phyloP scores from a whole-genome alignment of 1,140 invertebrate genomes.

The Ridgeia piscesae region DNA sequence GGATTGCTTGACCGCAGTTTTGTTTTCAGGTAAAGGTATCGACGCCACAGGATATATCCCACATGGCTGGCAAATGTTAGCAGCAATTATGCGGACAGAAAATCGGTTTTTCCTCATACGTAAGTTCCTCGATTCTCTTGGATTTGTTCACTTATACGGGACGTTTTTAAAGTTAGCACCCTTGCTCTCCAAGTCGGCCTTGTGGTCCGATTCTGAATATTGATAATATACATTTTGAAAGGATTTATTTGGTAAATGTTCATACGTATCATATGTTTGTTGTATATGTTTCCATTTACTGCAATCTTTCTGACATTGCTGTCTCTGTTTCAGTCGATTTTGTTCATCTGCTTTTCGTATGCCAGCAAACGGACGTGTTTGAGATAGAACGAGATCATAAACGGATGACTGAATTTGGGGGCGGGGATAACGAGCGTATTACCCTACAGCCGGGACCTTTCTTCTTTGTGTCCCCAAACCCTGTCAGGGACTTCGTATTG shows the following conservation, averaged over 20 bases:
- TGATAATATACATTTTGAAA: background rate
- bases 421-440: constrained; percentile 71
- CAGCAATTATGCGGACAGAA: background rate
- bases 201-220: background rate
- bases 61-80: background rate
- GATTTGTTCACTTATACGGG: too few relatives aligned
- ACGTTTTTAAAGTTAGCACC: too few relatives aligned
- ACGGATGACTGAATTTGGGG: constrained; percentile 66
- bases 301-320: background rate
- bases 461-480: constrained; percentile 32
- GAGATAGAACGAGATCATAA: constrained; percentile 66
- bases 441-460: background rate
- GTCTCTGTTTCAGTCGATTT: constrained; percentile 72
- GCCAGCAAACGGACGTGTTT: constrained; percentile 87
- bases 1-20: background rate
- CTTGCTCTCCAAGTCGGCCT: too few relatives aligned
- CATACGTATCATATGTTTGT: too few relatives aligned
- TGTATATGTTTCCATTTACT: constrained; percentile 9
- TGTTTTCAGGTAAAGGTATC: background rate
- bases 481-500: constrained; percentile 48
- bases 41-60: background rate
- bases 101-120: background rate
- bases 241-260: too few relatives aligned
- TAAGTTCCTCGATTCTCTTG: background rate
- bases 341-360: constrained; percentile 82